A percentile compares a stretch with the other conserved stretches of the same genome.
These are phyloP conservation scores for Camponotus pennsylvanicus DNA, from an alignment of 1,140 invertebrate genomes.

Conservation along the genomic window DNA sequence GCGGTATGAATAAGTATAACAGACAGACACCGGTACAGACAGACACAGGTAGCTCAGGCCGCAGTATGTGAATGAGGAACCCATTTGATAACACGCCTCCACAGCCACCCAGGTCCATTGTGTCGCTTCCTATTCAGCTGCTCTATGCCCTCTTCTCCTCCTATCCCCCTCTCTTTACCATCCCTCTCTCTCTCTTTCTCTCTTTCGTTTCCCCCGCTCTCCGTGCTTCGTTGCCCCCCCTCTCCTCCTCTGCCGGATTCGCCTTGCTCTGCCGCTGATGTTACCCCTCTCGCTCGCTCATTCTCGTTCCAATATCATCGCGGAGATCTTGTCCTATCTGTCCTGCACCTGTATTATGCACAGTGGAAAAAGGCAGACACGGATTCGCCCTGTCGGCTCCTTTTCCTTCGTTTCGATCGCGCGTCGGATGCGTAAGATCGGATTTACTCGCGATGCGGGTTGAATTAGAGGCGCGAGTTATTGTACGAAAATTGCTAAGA, in stretches of 20 bases:
- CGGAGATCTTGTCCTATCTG: conserved; percentile 79
- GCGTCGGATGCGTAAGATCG: conserved; percentile 1
- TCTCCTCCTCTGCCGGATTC: conserved; percentile 43
- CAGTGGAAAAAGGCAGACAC: conserved; percentile 70
- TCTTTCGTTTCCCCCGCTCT: conserved; percentile 50
- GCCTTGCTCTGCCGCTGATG: conserved; percentile 37
- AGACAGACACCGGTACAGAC: conserved; percentile 86
- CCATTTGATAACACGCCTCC: conserved; percentile 86
- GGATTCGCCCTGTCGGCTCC: conserved; percentile 24
- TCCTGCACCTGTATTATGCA: conserved; percentile 69
- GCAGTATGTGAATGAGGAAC: conserved; percentile 87
- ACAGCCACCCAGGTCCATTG: conserved; percentile 86
- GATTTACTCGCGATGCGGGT: conserved; percentile 16
- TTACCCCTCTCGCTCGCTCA: conserved; percentile 61
- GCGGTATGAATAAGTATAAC: conserved; percentile 86
- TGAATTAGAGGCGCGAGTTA: conserved; percentile 25
- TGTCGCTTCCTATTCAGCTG: conserved; percentile 86
- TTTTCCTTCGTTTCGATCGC: conserved; percentile 34
- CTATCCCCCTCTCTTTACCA: conserved; percentile 67
- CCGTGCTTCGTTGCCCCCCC: not conserved
- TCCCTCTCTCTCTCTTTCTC: conserved; percentile 63
- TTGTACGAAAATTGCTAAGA: not conserved
- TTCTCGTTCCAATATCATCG: conserved; percentile 75
- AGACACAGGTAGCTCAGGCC: conserved; percentile 85
- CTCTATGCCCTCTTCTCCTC: conserved; percentile 83